Conservation (phyloP, 2,888 invertebrate species). For the Limnephilus lunatus region DNA sequence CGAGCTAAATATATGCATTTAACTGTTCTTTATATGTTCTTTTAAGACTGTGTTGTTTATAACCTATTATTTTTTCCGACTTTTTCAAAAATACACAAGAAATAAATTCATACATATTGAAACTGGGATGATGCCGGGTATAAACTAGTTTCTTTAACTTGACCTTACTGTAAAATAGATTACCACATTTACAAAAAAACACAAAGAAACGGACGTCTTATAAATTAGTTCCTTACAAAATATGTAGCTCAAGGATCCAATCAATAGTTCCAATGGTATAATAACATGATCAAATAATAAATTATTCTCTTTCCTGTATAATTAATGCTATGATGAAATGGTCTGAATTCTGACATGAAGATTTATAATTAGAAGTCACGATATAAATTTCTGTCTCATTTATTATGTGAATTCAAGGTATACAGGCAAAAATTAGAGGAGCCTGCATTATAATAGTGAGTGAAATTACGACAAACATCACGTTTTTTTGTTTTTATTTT, state of each 20-base stretch:
- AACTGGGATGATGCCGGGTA: too few species aligned
- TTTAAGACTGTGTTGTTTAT: too few species aligned
- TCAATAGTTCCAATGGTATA: not conserved
- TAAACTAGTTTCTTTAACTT: not conserved
- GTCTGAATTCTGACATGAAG: not conserved
- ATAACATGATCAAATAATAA: not conserved
- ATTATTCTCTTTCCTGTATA: not conserved
- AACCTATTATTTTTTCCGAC: too few species aligned
- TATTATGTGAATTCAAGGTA: not conserved
- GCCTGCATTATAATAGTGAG: not conserved
- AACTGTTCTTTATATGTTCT: too few species aligned
- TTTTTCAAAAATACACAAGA: too few species aligned
- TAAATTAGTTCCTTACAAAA: not conserved
- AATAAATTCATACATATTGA: too few species aligned
- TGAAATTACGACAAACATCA: too few species aligned
- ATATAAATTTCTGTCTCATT: not conserved
- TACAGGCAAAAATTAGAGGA: not conserved
- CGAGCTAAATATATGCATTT: too few species aligned
- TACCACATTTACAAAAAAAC: not conserved
- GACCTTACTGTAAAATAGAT: not conserved
- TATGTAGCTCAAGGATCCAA: not conserved
- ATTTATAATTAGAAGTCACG: not conserved
- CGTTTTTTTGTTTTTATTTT: too few species aligned
- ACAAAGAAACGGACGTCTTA: not conserved
- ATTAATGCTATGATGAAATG: not conserved